These are phyloP conservation scores for Eremophila alpestris DNA, from an alignment of 2,797 vertebrate species.

Conservation along the genomic window DNA sequence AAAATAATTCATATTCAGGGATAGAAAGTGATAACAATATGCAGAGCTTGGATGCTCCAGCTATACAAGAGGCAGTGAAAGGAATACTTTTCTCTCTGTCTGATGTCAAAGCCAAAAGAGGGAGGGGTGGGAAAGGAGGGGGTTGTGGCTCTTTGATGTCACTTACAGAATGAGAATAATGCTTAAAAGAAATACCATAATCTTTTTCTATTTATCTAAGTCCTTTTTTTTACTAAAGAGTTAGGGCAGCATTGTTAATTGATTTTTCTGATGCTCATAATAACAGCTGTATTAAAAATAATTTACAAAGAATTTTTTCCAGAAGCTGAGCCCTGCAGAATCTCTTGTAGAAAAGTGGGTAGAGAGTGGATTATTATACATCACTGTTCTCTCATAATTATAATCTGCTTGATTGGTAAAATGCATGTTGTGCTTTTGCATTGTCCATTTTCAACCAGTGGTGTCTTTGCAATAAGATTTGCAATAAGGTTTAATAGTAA, in stretches of 20 bases:
- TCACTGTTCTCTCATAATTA: constrained; percentile 17
- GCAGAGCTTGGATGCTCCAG: not conserved
- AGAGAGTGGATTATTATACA: constrained; percentile 35
- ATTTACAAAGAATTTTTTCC: constrained; percentile 38
- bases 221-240: constrained; percentile 33
- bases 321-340: constrained; percentile 41
- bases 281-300: constrained; percentile 67
- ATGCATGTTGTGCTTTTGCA: not conserved
- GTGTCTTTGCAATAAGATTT: constrained; percentile 5
- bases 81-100: constrained; percentile 43
- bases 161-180: constrained; percentile 50
- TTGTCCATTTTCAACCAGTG: not conserved
- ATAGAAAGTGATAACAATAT: constrained; percentile 22
- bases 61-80: constrained; percentile 35
- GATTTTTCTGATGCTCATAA: constrained; percentile 63
- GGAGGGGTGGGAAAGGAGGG: fast-evolving
- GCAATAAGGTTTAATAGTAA: constrained; percentile 2
- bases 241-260: constrained; percentile 69
- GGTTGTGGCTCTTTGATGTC: constrained; percentile 42
- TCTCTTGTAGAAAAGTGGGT: constrained; percentile 7
- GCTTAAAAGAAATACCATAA: constrained; percentile 26
- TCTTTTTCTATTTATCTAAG: constrained; percentile 63
- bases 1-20: constrained; percentile 57
- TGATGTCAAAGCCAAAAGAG: constrained; percentile 40
- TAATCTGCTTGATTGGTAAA: constrained; percentile 50